These are phyloP conservation scores for Chaetophractus vellerosus DNA, from an alignment of 2,797 vertebrate species.

Conservation along the genomic window DNA sequence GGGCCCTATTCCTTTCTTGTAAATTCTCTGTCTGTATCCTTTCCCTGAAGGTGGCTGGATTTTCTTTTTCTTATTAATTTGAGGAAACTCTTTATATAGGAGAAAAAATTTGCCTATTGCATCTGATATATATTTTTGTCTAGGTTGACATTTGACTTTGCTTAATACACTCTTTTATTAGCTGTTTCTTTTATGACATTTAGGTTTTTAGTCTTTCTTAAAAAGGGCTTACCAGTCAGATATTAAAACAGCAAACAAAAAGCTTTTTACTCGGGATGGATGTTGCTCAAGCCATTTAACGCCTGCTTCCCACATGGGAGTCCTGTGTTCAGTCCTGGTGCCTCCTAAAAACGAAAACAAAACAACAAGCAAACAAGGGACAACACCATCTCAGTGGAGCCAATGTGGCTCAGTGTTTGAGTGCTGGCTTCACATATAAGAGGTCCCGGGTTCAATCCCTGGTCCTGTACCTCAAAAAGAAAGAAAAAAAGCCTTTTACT, in stretches of 20 bases:
- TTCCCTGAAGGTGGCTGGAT: constrained; percentile 12
- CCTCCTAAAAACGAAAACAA: too few species aligned
- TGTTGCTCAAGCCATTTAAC: too few species aligned
- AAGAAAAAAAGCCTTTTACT: too few species aligned
- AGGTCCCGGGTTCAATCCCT: too few species aligned
- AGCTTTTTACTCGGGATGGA: background rate
- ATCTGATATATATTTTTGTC: constrained; percentile 26
- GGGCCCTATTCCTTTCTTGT: constrained; percentile 29
- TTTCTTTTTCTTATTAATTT: constrained; percentile 48
- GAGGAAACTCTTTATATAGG: constrained; percentile 32
- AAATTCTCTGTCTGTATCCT: constrained; percentile 29
- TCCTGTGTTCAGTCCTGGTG: too few species aligned
- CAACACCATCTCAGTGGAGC: too few species aligned
- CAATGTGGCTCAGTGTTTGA: too few species aligned
- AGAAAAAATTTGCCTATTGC: constrained; percentile 32
- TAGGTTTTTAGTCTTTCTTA: constrained; percentile 11
- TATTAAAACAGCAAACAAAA: constrained; percentile 12
- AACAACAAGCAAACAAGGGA: too few species aligned
- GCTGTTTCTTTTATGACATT: background rate
- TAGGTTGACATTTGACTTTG: constrained; percentile 53
- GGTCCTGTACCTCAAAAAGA: too few species aligned
- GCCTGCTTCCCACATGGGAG: background rate
- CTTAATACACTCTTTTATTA: background rate
- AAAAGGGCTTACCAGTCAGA: background rate
- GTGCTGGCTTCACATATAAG: too few species aligned